A percentile compares a stretch with the other conserved stretches of the same genome.
Evolutionary conservation across 2,797 vertebrate genomes (phyloP).

Genomic region (Sebastes kiyomatsui): DNA sequence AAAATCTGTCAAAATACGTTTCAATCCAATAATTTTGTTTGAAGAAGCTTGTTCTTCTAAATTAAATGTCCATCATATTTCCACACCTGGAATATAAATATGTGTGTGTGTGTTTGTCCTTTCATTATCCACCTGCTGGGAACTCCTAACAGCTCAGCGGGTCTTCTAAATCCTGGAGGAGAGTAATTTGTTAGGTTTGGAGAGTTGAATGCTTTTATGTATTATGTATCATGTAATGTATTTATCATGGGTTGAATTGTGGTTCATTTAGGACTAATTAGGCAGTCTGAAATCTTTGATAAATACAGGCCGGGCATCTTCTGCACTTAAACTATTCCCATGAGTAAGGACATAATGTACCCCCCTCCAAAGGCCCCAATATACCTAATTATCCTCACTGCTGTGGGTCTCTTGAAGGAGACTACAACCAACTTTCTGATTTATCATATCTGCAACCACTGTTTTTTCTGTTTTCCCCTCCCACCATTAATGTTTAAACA

Average conservation of each 20-base stretch:
- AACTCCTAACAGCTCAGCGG: not conserved
- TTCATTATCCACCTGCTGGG: not conserved
- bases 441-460: conserved; percentile 5
- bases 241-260: not conserved
- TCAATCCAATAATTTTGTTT: not conserved
- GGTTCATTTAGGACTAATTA: not conserved
- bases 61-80: not conserved
- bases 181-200: not conserved
- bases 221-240: not conserved
- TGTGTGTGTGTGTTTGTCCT: not conserved
- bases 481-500: conserved; percentile 12
- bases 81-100: too few relatives aligned
- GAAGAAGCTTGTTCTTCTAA: conserved; percentile 12
- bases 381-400: conserved; percentile 15
- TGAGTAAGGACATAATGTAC: conserved; percentile 14
- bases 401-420: conserved; percentile 15
- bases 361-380: not conserved
- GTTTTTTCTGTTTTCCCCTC: not conserved
- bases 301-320: not conserved
- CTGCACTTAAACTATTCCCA: conserved; percentile 1
- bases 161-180: not conserved
- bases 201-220: not conserved
- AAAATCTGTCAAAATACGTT: not conserved
- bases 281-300: not conserved
- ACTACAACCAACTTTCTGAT: conserved; percentile 1